phyloP scores from a whole-genome alignment of 2,113 vertebrate genomes.

The Mormoops blainvillei region DNA sequence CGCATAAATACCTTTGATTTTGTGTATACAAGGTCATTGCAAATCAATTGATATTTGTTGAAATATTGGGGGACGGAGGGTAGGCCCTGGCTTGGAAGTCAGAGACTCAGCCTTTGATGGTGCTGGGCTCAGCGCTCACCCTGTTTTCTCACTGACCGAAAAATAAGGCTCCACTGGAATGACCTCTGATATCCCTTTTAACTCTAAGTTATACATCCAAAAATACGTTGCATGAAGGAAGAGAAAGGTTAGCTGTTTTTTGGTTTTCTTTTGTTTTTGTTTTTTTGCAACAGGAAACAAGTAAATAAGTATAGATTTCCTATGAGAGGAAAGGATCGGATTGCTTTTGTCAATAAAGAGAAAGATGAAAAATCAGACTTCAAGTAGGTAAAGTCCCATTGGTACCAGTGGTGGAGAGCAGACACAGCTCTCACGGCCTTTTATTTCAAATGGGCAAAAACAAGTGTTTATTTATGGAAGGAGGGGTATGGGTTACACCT shows the following conservation, averaged over 20 bases:
- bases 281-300: background rate
- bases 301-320: too few relatives aligned
- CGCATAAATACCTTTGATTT: background rate
- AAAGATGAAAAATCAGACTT: background rate
- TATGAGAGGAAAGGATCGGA: background rate
- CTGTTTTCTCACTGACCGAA: background rate
- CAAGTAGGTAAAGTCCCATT: background rate
- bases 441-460: background rate
- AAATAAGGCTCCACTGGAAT: too few relatives aligned
- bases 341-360: conserved; percentile 37
- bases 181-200: background rate
- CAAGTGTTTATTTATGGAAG: background rate
- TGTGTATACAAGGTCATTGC: background rate
- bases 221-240: background rate
- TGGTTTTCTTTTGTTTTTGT: background rate
- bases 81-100: background rate
- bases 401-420: background rate
- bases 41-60: background rate
- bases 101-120: background rate
- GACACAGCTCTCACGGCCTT: background rate
- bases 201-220: background rate
- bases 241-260: background rate
- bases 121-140: background rate
- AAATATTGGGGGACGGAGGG: background rate
- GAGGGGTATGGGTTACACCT: background rate